Conservation (phyloP, 2,888 invertebrate genomes). For the Amblyjoppa fuscipennis region DNA sequence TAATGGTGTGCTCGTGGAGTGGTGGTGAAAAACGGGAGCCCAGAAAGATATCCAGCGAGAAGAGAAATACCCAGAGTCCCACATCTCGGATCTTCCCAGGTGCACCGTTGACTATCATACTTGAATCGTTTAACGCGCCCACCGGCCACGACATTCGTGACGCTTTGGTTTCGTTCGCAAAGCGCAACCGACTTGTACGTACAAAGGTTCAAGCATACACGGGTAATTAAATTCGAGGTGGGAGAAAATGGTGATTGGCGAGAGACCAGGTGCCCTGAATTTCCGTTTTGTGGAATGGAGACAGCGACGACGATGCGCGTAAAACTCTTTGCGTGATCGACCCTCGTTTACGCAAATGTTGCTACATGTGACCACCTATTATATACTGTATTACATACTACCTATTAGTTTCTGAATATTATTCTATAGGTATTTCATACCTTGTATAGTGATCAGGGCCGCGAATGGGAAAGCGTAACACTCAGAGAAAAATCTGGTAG, state of each 20-base stretch:
- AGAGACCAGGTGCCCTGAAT: not conserved
- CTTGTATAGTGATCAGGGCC: too few species aligned
- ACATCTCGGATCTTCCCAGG: constrained; percentile 34
- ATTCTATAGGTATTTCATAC: not conserved
- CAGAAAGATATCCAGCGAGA: constrained; percentile 22
- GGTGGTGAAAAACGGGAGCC: constrained; percentile 33
- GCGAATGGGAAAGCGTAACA: too few species aligned
- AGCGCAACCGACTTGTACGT: constrained; percentile 16
- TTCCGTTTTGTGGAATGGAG: not conserved
- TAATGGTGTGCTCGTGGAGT: constrained; percentile 13
- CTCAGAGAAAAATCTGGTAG: too few species aligned
- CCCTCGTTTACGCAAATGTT: not conserved
- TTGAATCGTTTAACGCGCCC: constrained; percentile 28
- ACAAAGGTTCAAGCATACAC: not conserved
- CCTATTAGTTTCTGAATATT: not conserved
- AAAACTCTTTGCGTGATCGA: not conserved
- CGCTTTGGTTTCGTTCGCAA: constrained; percentile 8
- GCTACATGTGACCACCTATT: not conserved
- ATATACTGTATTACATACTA: not conserved
- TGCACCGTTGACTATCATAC: not conserved
- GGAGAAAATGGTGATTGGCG: not conserved
- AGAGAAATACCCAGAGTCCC: not conserved
- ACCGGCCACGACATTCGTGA: constrained; percentile 1
- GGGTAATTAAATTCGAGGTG: constrained; percentile 31
- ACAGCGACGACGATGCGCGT: not conserved